Evolutionary conservation across 2,113 vertebrate species (phyloP).

Genomic region (Ramphastos sulfuratus): DNA sequence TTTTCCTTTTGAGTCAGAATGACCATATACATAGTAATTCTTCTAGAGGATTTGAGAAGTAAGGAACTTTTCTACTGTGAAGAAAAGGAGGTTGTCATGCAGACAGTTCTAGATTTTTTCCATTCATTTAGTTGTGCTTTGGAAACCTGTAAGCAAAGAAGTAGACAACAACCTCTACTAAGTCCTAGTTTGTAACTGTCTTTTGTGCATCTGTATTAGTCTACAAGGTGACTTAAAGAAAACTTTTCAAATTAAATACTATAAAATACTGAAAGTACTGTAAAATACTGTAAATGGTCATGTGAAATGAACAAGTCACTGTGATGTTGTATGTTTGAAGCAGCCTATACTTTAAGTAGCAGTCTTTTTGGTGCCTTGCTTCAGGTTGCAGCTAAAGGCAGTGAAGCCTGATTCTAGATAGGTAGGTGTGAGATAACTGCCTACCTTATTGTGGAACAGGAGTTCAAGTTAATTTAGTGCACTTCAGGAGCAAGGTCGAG

Average conservation of each 20-base stretch:
- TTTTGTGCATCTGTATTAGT: background rate
- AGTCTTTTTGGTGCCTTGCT: background rate
- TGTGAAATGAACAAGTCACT: background rate
- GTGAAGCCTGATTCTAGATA: background rate
- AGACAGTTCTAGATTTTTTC: background rate
- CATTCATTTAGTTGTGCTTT: background rate
- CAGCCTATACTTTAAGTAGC: background rate
- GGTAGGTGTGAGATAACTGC: no score
- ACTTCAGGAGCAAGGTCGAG: no score
- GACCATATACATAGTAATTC: background rate
- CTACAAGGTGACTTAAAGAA: background rate
- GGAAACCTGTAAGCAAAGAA: background rate
- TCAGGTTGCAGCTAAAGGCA: background rate
- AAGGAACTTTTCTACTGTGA: background rate
- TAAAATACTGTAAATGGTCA: background rate
- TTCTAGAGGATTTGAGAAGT: background rate
- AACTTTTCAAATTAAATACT: background rate
- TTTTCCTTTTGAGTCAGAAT: background rate
- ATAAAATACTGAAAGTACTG: no score
- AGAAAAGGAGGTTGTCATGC: background rate
- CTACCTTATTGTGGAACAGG: no score
- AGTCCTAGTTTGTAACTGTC: background rate
- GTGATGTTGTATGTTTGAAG: background rate
- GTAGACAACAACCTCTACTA: background rate
- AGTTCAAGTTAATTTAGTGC: no score